A percentile compares a stretch with the other conserved stretches of the same genome.
phyloP scores from a whole-genome alignment of 2,797 vertebrate species.

The Dryobates pubescens region DNA sequence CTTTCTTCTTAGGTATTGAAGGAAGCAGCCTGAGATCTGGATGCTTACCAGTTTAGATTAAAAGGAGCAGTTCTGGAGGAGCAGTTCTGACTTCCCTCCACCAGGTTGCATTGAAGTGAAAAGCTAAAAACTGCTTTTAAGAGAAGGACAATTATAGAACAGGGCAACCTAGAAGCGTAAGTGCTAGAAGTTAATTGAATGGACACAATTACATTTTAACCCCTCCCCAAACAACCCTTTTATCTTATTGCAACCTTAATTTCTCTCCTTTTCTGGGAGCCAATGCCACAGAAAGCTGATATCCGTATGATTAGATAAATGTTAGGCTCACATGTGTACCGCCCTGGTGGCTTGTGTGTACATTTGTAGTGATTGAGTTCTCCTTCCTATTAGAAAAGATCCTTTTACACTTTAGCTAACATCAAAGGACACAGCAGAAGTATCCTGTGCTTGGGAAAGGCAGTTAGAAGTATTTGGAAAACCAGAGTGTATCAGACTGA shows the following conservation, averaged over 20 bases:
- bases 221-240: slow-evolving; percentile 12
- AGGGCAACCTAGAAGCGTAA: background rate
- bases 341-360: background rate
- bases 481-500: background rate
- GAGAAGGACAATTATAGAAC: background rate
- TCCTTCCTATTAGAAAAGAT: slow-evolving; percentile 6
- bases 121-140: background rate
- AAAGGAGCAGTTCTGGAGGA: background rate
- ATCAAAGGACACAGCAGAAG: background rate
- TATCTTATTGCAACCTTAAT: slow-evolving; percentile 73
- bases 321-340: slow-evolving; percentile 31
- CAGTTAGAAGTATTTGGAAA: background rate
- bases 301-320: slow-evolving; percentile 52
- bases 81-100: background rate
- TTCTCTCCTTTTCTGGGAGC: slow-evolving; percentile 49
- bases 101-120: background rate
- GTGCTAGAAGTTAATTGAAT: slow-evolving; percentile 21
- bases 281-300: slow-evolving; percentile 49
- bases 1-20: background rate
- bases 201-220: background rate
- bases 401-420: background rate
- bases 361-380: background rate
- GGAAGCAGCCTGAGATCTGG: background rate
- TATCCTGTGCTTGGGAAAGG: background rate
- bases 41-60: background rate